Percentiles rank a stretch among this genome's conserved stretches.
Conservation (phyloP, 2,797 vertebrate species). For the Channallabes apus region DNA sequence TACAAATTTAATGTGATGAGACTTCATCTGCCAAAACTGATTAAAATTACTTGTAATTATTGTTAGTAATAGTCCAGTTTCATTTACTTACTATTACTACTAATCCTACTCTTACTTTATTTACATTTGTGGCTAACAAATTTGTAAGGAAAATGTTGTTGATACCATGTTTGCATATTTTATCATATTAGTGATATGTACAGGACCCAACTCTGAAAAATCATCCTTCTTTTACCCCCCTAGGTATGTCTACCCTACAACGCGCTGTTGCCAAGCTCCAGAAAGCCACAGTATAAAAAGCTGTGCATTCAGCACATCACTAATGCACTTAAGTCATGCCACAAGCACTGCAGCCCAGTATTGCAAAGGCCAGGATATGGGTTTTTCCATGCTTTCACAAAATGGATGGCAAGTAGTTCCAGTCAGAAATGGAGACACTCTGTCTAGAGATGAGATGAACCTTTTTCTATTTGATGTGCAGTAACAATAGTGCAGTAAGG, state of each 20-base stretch:
- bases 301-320: conserved; percentile 78
- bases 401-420: conserved; percentile 81
- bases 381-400: conserved; percentile 85
- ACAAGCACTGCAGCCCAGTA: conserved; percentile 71
- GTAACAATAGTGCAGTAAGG: conserved; percentile 67
- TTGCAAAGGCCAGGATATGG: conserved; percentile 85
- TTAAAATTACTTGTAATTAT: neutral
- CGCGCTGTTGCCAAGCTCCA: conserved; percentile 71
- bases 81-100: neutral
- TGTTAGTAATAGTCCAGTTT: neutral
- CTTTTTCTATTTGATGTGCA: conserved; percentile 72
- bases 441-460: conserved; percentile 76
- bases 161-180: neutral
- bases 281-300: conserved; percentile 78
- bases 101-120: neutral
- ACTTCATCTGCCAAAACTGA: neutral
- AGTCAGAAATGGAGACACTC: conserved; percentile 84
- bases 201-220: conserved; percentile 63
- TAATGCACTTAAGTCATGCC: conserved; percentile 79
- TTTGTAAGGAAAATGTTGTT: neutral
- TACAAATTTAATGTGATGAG: neutral
- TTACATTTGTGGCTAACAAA: neutral
- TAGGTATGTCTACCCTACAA: conserved; percentile 66
- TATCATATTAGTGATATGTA: neutral
- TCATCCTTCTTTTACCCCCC: conserved; percentile 64